These are phyloP conservation scores for Salvelinus namaycush DNA, from an alignment of 2,113 vertebrate species.

Conservation along the genomic window DNA sequence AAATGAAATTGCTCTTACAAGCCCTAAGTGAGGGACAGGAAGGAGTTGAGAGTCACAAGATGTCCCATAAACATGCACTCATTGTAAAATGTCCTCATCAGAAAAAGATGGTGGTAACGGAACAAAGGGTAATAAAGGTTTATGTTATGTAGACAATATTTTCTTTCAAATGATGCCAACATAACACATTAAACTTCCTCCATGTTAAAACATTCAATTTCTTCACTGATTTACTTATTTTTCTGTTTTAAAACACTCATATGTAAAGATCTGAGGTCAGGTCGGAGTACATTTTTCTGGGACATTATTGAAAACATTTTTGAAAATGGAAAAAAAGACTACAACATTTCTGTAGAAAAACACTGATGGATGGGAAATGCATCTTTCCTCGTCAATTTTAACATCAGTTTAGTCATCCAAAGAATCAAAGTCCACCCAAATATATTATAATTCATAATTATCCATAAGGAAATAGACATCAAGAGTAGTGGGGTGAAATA, in stretches of 20 bases:
- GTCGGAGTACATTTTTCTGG: slow-evolving; percentile 23
- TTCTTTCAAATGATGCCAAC: neutral
- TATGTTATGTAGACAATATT: slow-evolving; percentile 1
- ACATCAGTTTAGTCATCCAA: slow-evolving; percentile 17
- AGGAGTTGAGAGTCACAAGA: slow-evolving; percentile 1
- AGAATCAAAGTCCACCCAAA: slow-evolving; percentile 58
- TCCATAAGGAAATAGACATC: slow-evolving; percentile 42
- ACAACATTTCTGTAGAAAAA: slow-evolving; percentile 48
- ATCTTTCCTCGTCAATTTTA: slow-evolving; percentile 3
- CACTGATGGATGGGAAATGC: slow-evolving; percentile 1
- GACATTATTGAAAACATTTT: slow-evolving; percentile 15
- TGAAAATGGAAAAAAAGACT: slow-evolving; percentile 42
- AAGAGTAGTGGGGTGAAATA: neutral
- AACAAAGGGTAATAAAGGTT: neutral
- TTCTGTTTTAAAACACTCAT: neutral
- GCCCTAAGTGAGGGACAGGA: slow-evolving; percentile 40
- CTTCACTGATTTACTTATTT: neutral
- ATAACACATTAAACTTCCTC: slow-evolving; percentile 7
- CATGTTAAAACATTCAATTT: neutral
- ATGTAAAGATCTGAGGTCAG: neutral
- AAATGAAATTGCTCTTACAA: slow-evolving; percentile 57
- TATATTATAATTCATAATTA: slow-evolving; percentile 39
- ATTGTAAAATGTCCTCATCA: slow-evolving; percentile 46
- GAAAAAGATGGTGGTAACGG: slow-evolving; percentile 16
- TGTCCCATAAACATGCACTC: slow-evolving; percentile 48